Evolutionary conservation across 2,113 vertebrate genomes (phyloP), one percentile per base, ranked within the genome.

Genomic region (Pygoscelis adeliae): DNA sequence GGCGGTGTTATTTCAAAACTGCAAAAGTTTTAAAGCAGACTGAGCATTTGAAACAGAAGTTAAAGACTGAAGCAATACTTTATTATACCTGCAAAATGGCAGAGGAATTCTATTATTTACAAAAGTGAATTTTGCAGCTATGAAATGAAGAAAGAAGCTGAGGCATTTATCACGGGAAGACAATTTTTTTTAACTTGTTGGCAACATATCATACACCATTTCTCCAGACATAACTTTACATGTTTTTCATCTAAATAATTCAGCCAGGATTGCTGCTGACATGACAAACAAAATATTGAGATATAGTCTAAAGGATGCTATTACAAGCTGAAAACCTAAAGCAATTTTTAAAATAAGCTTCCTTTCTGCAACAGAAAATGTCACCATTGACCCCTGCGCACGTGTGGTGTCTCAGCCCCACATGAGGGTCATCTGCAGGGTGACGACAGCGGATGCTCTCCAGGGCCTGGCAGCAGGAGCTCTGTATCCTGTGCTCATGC

Each of bases 321-420:
- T 20, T 40, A 15, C 30, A 17, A 38, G 53, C 29, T 16, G 27
- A 65, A 36, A 66, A 5, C 18, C 18, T 23, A 14, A 3, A 53
- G 29, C 16, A 20, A 16, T 11, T 30, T 11, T 18, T 69, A 30
- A 72, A 83, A 79, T 15, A 11, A 58, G 10, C 10, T 27, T 17
- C 40, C 52, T 44, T 50, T 38, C 49, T 15, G 44, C 34, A 52
- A 53, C 15, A 77, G 29, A 40, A 70, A 47, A 42, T 10, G 34
- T 15, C 55, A 20, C 25, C 29, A 1, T 13, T 32, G 55, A 44
- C 13, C 22, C 15, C n/a, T 11, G 17, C 0, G 0, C 26, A 2
- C 2, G 0, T 3, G 26, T 2, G 16, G 32, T 32, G 16, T 46
- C 53, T 44, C 32, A 11, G 55, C 7, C 53, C 47, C 2, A 0